Evolutionary conservation across 2,888 invertebrate genomes (phyloP).

Genomic region (Chymomyza amoena): DNA sequence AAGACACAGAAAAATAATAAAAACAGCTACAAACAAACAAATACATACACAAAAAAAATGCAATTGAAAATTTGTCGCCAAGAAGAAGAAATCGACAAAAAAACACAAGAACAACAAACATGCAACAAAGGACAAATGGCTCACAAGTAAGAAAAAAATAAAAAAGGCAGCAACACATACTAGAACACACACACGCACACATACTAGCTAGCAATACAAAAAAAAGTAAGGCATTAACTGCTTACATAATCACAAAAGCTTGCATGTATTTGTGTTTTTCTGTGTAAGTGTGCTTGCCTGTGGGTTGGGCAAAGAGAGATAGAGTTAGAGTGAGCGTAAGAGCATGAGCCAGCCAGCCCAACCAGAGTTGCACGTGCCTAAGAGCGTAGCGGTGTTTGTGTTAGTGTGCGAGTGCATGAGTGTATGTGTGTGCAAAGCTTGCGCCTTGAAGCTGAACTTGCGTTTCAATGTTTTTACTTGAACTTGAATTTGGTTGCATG

Average conservation of each 20-base stretch:
- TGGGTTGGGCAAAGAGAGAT: constrained; percentile 30
- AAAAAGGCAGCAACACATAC: constrained; percentile 8
- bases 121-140: constrained; percentile 31
- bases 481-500: constrained; percentile 53
- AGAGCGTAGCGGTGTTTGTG: background rate
- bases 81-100: constrained; percentile 21
- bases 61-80: constrained; percentile 56
- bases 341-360: background rate
- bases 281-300: constrained; percentile 25
- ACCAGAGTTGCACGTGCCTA: background rate
- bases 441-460: constrained; percentile 69
- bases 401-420: background rate
- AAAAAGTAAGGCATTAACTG: constrained; percentile 26
- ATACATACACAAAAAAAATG: constrained; percentile 46
- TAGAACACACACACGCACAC: constrained; percentile 11
- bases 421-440: constrained; percentile 21
- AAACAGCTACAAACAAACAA: constrained; percentile 7
- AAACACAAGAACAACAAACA: constrained; percentile 15
- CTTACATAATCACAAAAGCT: constrained; percentile 62
- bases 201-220: background rate
- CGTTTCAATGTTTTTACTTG: constrained; percentile 69
- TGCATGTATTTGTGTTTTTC: background rate
- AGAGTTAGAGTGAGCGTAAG: background rate
- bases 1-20: constrained; percentile 35
- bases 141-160: constrained; percentile 15